These are phyloP conservation scores for Tetragonisca angustula DNA, from an alignment of 2,888 invertebrate species.

Conservation along the genomic window DNA sequence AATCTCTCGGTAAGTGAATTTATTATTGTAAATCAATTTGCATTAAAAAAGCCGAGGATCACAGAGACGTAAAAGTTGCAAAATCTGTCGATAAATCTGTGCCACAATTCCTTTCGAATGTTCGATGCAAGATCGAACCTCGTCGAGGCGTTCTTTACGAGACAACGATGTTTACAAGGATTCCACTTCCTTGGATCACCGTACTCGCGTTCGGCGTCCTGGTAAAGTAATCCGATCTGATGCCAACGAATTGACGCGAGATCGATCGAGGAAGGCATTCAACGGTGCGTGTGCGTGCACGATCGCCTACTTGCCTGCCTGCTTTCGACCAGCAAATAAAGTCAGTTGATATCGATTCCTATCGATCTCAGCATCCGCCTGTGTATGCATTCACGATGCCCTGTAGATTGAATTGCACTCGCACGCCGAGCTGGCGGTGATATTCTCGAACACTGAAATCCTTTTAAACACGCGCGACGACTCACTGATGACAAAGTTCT, in stretches of 20 bases:
- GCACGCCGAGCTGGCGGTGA: slow-evolving; percentile 16
- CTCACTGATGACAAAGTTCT: too few relatives aligned
- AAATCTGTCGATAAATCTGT: neutral
- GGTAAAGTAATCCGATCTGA: slow-evolving; percentile 43
- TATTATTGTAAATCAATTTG: neutral
- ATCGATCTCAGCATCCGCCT: slow-evolving; percentile 56
- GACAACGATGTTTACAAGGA: neutral
- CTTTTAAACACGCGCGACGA: slow-evolving; percentile 5
- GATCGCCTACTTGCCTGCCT: slow-evolving; percentile 8
- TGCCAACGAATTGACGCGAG: slow-evolving; percentile 45
- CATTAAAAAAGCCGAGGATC: neutral
- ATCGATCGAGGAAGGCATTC: slow-evolving; percentile 29
- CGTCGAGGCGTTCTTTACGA: neutral
- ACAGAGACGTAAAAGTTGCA: neutral
- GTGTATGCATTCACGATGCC: slow-evolving; percentile 20
- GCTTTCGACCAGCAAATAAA: slow-evolving; percentile 55
- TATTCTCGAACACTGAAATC: slow-evolving; percentile 11
- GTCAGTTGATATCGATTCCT: slow-evolving; percentile 48
- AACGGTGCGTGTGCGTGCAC: slow-evolving; percentile 37
- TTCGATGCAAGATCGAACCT: neutral
- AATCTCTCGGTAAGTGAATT: neutral
- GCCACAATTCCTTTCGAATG: neutral
- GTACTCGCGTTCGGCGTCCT: slow-evolving; percentile 33
- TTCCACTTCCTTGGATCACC: slow-evolving; percentile 7
- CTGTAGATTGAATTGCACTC: slow-evolving; percentile 27